Percentiles rank a stretch among this genome's conserved stretches.
These are phyloP conservation scores for Papilio glaucus DNA, from an alignment of 1,140 invertebrate genomes.

Conservation along the genomic window DNA sequence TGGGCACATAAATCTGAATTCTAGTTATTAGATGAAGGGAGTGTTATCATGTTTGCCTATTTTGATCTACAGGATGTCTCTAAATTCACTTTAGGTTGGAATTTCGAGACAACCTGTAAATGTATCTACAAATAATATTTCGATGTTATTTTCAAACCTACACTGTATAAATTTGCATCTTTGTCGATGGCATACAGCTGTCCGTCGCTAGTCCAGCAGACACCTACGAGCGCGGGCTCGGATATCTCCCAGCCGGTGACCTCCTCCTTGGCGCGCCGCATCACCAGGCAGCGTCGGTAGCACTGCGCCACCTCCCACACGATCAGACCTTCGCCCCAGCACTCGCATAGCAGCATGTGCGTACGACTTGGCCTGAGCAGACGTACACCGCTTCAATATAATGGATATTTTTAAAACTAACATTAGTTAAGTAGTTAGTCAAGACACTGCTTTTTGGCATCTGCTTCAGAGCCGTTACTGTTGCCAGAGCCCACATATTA, in stretches of 20 bases:
- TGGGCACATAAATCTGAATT: too few species aligned
- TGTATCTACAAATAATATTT: neutral
- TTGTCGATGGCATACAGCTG: conserved; percentile 72
- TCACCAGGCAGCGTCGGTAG: conserved; percentile 68
- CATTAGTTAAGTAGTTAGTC: too few species aligned
- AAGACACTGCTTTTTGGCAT: too few species aligned
- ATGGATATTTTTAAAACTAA: too few species aligned
- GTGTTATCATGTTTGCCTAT: too few species aligned
- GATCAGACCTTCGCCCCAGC: conserved; percentile 68
- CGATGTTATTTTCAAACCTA: conserved; percentile 47
- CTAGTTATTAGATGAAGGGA: too few species aligned
- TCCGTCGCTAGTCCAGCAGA: conserved; percentile 74
- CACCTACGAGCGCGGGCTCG: conserved; percentile 57
- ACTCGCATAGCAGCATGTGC: conserved; percentile 67
- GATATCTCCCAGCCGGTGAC: conserved; percentile 61
- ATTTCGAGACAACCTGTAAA: neutral
- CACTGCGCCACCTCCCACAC: conserved; percentile 79
- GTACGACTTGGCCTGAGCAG: conserved; percentile 62
- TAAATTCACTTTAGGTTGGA: neutral
- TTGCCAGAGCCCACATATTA: too few species aligned
- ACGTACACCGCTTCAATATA: too few species aligned
- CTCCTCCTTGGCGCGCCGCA: conserved; percentile 60
- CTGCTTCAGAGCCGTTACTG: too few species aligned
- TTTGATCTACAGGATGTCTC: neutral
- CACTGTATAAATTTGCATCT: conserved; percentile 66